Evolutionary conservation across 2,888 invertebrate species (phyloP).

Genomic region (Metallyticus violacea): DNA sequence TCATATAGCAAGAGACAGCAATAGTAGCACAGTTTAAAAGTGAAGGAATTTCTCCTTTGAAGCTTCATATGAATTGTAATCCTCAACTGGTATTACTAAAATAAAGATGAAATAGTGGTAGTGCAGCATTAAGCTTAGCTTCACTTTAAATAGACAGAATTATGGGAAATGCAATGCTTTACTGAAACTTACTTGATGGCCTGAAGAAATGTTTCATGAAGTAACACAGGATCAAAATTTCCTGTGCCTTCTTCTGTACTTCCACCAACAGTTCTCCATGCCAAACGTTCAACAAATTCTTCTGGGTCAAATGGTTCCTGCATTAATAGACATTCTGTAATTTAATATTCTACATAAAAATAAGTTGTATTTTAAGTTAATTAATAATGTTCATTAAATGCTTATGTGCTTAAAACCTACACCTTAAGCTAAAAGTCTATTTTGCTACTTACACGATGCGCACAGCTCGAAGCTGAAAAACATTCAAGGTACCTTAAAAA

Average conservation of each 20-base stretch:
- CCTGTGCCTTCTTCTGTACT: conserved; percentile 63
- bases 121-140: too few relatives aligned
- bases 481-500: not conserved
- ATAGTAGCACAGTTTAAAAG: too few relatives aligned
- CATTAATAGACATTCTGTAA: not conserved
- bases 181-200: conserved; percentile 75
- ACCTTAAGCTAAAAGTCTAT: not conserved
- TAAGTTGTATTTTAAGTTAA: not conserved
- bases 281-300: conserved; percentile 95
- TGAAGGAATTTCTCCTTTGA: too few relatives aligned
- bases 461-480: not conserved
- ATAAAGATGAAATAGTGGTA: not conserved
- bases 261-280: conserved; percentile 84
- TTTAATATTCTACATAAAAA: not conserved
- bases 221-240: conserved; percentile 79
- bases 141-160: too few relatives aligned
- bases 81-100: not conserved
- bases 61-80: too few relatives aligned
- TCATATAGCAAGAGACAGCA: not conserved
- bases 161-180: too few relatives aligned
- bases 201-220: conserved; percentile 90
- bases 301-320: conserved; percentile 96
- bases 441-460: not conserved
- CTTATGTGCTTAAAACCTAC: not conserved
- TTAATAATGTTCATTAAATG: too few relatives aligned